Percentiles rank a stretch among this genome's conserved stretches.
Conservation (phyloP, 2,888 invertebrate genomes). For the Selenia dentaria region DNA sequence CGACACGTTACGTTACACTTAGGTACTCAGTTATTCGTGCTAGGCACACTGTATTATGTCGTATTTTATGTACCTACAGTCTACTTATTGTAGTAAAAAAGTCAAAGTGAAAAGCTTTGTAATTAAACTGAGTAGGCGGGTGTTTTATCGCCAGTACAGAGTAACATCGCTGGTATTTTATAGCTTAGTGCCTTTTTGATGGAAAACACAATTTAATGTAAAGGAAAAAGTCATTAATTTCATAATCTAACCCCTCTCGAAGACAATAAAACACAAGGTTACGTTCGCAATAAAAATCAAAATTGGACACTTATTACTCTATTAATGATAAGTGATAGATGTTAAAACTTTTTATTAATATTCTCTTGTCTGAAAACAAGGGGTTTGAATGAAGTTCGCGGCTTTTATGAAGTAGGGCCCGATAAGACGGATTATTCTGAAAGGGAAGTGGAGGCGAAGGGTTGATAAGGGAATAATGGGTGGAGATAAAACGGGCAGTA, state of each 20-base stretch:
- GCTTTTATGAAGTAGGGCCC: slow-evolving; percentile 70
- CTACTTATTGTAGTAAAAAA: neutral
- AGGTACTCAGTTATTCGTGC: no score
- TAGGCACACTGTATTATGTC: no score
- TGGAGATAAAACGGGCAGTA: slow-evolving; percentile 60
- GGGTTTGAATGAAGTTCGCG: slow-evolving; percentile 66
- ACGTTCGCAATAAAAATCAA: slow-evolving; percentile 16
- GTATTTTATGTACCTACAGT: no score
- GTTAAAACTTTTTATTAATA: slow-evolving; percentile 60
- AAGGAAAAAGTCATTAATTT: slow-evolving; percentile 17
- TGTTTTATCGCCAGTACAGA: slow-evolving; percentile 1
- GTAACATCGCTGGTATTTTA: slow-evolving; percentile 3
- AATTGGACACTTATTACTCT: slow-evolving; percentile 41
- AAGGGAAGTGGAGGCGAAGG: slow-evolving; percentile 65
- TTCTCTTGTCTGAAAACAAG: slow-evolving; percentile 59
- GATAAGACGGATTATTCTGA: slow-evolving; percentile 76
- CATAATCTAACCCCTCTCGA: slow-evolving; percentile 4
- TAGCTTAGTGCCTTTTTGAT: slow-evolving; percentile 10
- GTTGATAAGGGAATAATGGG: slow-evolving; percentile 72
- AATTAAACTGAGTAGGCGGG: neutral
- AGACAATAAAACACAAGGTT: slow-evolving; percentile 14
- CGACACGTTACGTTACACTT: no score
- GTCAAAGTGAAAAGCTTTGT: neutral
- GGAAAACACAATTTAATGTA: slow-evolving; percentile 13
- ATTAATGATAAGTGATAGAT: slow-evolving; percentile 49